Conservation (phyloP, 2,113 vertebrate species). For the Istiophorus platypterus region DNA sequence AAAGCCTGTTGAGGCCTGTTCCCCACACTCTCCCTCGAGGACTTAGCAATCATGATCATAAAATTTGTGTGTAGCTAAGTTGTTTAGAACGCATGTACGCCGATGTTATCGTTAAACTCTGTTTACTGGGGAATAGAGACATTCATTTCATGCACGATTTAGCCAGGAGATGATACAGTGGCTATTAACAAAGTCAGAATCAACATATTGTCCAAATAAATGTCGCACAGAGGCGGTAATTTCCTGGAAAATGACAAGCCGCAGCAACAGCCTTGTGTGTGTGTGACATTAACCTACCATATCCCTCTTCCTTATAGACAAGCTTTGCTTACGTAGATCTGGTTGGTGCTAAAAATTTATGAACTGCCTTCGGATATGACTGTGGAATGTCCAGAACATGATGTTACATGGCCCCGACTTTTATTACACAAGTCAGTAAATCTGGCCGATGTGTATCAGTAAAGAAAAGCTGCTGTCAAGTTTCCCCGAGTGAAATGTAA, state of each 20-base stretch:
- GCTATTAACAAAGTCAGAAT: conserved; percentile 49
- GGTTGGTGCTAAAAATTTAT: conserved; percentile 44
- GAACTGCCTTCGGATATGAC: conserved; percentile 39
- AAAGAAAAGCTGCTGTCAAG: conserved; percentile 2
- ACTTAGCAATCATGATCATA: conserved; percentile 43
- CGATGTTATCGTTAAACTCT: conserved; percentile 58
- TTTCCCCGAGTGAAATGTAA: conserved; percentile 22
- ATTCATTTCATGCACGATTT: conserved; percentile 64
- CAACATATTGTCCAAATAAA: conserved; percentile 61
- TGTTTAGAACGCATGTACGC: conserved; percentile 49
- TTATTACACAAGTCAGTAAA: conserved; percentile 39
- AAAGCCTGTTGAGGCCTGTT: conserved; percentile 40
- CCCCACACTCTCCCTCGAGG: conserved; percentile 39
- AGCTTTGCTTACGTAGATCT: conserved; percentile 25
- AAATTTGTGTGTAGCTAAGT: conserved; percentile 34
- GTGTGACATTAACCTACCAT: conserved; percentile 36
- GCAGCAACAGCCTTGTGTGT: conserved; percentile 24
- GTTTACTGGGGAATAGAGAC: conserved; percentile 51
- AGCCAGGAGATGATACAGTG: conserved; percentile 44
- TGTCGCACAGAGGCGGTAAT: conserved; percentile 40
- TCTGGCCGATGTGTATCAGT: conserved; percentile 17
- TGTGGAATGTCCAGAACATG: conserved; percentile 42
- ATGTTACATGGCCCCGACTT: conserved; percentile 22
- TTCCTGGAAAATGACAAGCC: conserved; percentile 36
- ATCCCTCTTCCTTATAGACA: conserved; percentile 36